Evolutionary conservation across 1,140 invertebrate species (phyloP), one percentile per base, ranked within the genome.

Genomic region (Eupeodes corollae): DNA sequence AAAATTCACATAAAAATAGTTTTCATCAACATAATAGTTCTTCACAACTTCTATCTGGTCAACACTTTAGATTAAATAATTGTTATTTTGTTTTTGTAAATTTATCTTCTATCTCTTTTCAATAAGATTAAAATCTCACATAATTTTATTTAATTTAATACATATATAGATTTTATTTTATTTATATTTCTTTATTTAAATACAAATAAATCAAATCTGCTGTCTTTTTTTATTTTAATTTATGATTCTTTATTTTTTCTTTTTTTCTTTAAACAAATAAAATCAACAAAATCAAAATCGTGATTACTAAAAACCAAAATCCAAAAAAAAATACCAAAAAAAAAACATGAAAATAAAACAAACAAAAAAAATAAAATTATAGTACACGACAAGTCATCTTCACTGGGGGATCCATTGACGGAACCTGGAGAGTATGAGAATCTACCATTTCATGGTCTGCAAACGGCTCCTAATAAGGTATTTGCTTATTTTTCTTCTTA

Each of bases 381-480:
- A 68, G 65, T 67, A 62, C 54, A 65, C 61, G 64, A 62, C 56
- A 68, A 68, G 55, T 68, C 65, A 48, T 67, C 65, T 59, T 62
- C 59, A 57, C 56, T 66, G 59, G 63, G 55, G 60, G 65, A 68
- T 65, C 65, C 65, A 56, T 67, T 66, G 52, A 64, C 65, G 60
- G 66, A 68, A 62, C 74, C 74, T 67, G 84, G 84, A 52, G 87
- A 91, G 69, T 93, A 92, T 74, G 88, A 93, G 74, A 93, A 93
- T 70, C 77, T 93, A 61, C 88, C 89, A 49, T 93, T 93, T 76
- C 88, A 92, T 69, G 88, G 88, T 57, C 82, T 91, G 58, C 87
- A 90, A 73, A 83, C 85, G 62, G 83, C 88, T 54, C 86, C 86
- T 57, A 89, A 88, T 69, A 91, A 91, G 83, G 89, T 92, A 79